Evolutionary conservation across 1,140 invertebrate genomes (phyloP).

Genomic region (Epicauta chinensis): DNA sequence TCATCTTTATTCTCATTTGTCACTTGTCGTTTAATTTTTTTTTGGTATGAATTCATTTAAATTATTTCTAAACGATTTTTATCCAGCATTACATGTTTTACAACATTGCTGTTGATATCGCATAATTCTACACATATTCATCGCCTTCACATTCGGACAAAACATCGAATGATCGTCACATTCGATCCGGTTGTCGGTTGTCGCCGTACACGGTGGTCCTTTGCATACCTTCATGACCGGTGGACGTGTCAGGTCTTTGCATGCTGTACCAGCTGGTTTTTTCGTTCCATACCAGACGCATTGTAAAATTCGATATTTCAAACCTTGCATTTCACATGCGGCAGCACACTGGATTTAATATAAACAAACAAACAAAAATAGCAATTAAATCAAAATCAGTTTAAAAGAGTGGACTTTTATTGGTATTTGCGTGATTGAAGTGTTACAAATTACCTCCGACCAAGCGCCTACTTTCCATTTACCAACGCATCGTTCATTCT

Average conservation of each 20-base stretch:
- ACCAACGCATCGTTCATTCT: conserved; percentile 71
- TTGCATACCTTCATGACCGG: conserved; percentile 70
- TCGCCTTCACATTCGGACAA: conserved; percentile 71
- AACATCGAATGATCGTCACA: conserved; percentile 74
- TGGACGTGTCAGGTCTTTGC: conserved; percentile 65
- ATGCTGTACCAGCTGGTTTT: conserved; percentile 74
- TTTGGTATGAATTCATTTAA: too few species aligned
- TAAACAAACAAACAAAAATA: not conserved
- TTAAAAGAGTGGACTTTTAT: too few species aligned
- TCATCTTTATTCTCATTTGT: too few species aligned
- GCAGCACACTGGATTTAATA: conserved; percentile 66
- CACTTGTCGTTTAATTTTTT: too few species aligned
- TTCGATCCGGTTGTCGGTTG: conserved; percentile 35
- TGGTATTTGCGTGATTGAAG: not conserved
- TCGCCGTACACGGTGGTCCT: conserved; percentile 55
- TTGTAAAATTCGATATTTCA: conserved; percentile 76
- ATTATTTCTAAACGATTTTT: too few species aligned
- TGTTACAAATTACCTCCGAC: conserved; percentile 66
- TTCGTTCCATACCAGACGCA: conserved; percentile 84
- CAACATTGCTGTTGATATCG: conserved; percentile 80
- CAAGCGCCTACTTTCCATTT: conserved; percentile 80
- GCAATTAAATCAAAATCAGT: not conserved
- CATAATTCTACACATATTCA: conserved; percentile 76
- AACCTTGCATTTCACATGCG: conserved; percentile 62
- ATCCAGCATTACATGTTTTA: conserved; percentile 56